phyloP scores from a whole-genome alignment of 2,113 vertebrate genomes.

The Melozone crissalis region DNA sequence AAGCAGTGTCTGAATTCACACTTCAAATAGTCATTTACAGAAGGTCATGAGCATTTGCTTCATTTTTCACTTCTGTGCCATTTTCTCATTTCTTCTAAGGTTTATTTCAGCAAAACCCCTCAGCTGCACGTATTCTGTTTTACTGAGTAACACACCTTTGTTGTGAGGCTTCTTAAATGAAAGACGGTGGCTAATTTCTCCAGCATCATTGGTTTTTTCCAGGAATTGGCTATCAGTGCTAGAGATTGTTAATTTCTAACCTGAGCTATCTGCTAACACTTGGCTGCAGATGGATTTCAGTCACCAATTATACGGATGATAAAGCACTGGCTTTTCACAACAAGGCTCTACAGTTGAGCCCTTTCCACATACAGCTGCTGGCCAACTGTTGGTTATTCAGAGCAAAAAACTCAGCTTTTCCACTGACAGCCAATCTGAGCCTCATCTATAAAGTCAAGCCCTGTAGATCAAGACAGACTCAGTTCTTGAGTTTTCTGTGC shows the following conservation, averaged over 20 bases:
- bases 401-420: conserved; percentile 6
- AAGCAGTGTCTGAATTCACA: neutral
- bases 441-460: neutral
- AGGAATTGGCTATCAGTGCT: neutral
- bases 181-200: neutral
- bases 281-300: conserved; percentile 22
- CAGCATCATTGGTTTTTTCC: neutral
- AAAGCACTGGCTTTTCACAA: neutral
- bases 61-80: neutral
- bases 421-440: neutral
- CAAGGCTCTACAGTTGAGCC: neutral
- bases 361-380: neutral
- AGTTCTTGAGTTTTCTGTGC: neutral
- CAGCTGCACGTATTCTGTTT: too few relatives aligned
- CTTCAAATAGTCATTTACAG: neutral
- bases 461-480: neutral
- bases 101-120: neutral
- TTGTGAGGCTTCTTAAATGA: too few relatives aligned
- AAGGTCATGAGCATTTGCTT: neutral
- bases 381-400: neutral
- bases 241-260: neutral
- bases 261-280: neutral
- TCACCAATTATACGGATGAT: neutral
- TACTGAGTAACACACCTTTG: too few relatives aligned
- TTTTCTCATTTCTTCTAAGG: neutral